A percentile compares a stretch with the other conserved stretches of the same genome.
Conservation (phyloP, 2,797 vertebrate species). For the Silurus lanzhouensis region DNA sequence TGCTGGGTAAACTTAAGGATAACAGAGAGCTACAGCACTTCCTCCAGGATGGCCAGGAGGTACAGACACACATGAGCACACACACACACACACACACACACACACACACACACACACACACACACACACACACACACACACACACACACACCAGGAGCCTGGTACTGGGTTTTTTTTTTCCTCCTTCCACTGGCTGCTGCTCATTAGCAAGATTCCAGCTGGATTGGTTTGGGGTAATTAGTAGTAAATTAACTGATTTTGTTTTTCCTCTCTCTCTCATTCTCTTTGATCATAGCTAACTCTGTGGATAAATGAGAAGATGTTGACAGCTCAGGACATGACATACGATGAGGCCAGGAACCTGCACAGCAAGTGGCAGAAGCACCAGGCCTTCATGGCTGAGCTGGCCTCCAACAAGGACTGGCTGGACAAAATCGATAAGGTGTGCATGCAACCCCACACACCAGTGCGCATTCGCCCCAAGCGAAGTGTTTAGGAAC, state of each 20-base stretch:
- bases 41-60: conserved; percentile 94
- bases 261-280: background rate
- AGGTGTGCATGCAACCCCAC: conserved; percentile 66
- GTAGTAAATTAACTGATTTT: background rate
- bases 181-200: background rate
- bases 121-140: background rate
- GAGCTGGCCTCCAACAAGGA: conserved; percentile 89
- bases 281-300: background rate
- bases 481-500: background rate
- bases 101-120: background rate
- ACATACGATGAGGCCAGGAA: conserved; percentile 88
- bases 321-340: conserved; percentile 91
- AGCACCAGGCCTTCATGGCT: conserved; percentile 94
- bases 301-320: conserved; percentile 93
- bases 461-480: background rate
- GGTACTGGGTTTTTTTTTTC: background rate
- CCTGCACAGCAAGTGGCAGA: conserved; percentile 94
- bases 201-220: background rate
- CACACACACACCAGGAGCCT: conserved; percentile 6
- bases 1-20: conserved; percentile 85
- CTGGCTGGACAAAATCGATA: conserved; percentile 91
- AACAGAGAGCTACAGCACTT: conserved; percentile 93
- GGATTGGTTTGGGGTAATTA: background rate
- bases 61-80: conserved; percentile 59
- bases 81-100: conserved; percentile 40